Conservation (phyloP, 2,888 invertebrate genomes). For the Crocallis elinguaria region DNA sequence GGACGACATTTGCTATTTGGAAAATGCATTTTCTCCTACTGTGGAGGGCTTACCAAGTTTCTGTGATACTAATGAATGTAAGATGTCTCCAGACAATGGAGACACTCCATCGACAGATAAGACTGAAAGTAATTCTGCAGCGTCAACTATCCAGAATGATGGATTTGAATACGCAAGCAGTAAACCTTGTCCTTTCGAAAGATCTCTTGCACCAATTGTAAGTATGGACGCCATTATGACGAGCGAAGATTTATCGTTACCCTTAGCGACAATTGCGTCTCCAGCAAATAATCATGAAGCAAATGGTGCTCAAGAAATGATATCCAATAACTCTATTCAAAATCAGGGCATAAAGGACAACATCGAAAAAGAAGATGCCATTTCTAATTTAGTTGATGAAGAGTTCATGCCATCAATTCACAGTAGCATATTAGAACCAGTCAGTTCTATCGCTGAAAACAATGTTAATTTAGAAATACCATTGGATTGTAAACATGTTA, state of each 20-base stretch:
- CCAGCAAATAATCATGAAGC: conserved; percentile 36
- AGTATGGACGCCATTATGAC: conserved; percentile 58
- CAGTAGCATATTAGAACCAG: conserved; percentile 85
- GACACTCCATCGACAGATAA: conserved; percentile 85
- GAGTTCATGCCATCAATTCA: conserved; percentile 87
- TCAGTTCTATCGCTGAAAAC: conserved; percentile 81
- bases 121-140: conserved; percentile 81
- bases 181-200: conserved; percentile 46
- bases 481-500: conserved; percentile 74
- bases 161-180: conserved; percentile 63
- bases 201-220: conserved; percentile 58
- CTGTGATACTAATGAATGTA: conserved; percentile 72
- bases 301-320: conserved; percentile 44
- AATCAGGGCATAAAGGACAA: conserved; percentile 36
- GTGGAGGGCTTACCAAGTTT: conserved; percentile 86
- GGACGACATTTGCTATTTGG: conserved; percentile 88
- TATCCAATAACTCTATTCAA: conserved; percentile 41
- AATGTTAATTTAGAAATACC: conserved; percentile 84
- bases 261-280: conserved; percentile 32
- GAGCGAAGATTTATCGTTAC: conserved; percentile 50
- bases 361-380: conserved; percentile 54
- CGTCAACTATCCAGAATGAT: conserved; percentile 80
- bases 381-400: conserved; percentile 77
- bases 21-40: conserved; percentile 87
- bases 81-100: conserved; percentile 77